Base-by-base conservation (phyloP, 2,888 invertebrate genomes). In the Nesidiocoris tenuis region DNA sequence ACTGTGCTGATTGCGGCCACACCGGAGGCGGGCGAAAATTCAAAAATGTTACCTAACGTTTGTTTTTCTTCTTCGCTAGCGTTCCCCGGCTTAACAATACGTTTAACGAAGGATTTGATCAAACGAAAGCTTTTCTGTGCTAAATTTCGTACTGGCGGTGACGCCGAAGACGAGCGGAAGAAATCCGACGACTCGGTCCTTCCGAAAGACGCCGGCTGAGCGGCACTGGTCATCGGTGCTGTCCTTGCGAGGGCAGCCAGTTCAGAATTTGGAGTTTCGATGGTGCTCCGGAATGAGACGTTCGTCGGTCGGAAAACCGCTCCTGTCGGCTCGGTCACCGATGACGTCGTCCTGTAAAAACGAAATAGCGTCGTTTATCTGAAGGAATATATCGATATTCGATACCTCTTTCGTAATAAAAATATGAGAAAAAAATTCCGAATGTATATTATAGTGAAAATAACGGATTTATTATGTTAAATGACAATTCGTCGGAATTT, bases 231-330 rank as follows among this genome's bases (percentile, higher is more conserved):
- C 78, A 78, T 78, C 16, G 78, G 78, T n/a, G 66, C 71, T 16
- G 78, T 78, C 64, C 74, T 75, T 17, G 77, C 77, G 0, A 77
- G 76, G 0, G 61, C 61, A 0, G 68, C 61, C 2, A 17, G 17
- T 9, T 77, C 78, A 0, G 74, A 77, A 21, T 67, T 76, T 1
- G 78, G 78, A 0, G 78, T 78, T 61, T 78, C 78, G 17, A 78
- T 78, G 16, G 78, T 78, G 65, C 78, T 78, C 18, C 78, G 67
- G 57, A 78, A 78, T 22, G 76, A 76, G 1, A 78, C 74, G 19
- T 78, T 78, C 17, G 78, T 78, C 0, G 78, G 77, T n/a, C 76
- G 18, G 54, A 75, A 77, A 12, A 64, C 74, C n/a, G 59, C 67
- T 18, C 70, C 63, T 9, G 75, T 75, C 1, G 75, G 39, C 23